Evolutionary conservation across 1,140 invertebrate genomes (phyloP).

Genomic region (Cardiocondyla obscurior): DNA sequence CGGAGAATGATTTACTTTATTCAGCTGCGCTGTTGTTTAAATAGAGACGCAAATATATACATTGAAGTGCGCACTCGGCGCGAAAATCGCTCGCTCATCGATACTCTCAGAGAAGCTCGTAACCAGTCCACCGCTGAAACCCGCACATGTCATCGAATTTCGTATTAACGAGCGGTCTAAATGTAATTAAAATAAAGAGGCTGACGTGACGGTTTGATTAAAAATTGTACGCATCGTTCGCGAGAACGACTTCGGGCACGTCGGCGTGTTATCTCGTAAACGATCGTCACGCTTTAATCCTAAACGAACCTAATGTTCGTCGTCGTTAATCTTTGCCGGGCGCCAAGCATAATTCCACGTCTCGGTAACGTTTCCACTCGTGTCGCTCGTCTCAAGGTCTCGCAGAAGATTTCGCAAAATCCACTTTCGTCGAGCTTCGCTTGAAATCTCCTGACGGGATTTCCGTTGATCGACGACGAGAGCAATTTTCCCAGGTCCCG

Average conservation of each 20-base stretch:
- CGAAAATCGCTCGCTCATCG: too few relatives aligned
- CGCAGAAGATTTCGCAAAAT: not conserved
- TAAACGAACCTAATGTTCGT: too few relatives aligned
- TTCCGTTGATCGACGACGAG: constrained; percentile 32
- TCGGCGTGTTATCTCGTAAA: too few relatives aligned
- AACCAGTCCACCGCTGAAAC: too few relatives aligned
- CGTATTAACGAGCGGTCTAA: too few relatives aligned
- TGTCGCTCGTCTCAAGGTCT: constrained; percentile 2
- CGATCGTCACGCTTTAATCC: too few relatives aligned
- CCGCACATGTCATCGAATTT: too few relatives aligned
- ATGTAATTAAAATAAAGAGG: too few relatives aligned
- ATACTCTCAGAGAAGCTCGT: not conserved
- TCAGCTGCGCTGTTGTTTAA: not conserved
- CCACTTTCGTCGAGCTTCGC: not conserved
- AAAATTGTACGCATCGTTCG: too few relatives aligned
- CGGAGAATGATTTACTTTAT: not conserved
- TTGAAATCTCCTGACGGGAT: not conserved
- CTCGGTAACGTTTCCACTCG: not conserved
- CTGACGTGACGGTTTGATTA: too few relatives aligned
- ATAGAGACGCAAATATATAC: not conserved
- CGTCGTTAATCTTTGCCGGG: not conserved
- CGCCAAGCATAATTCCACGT: not conserved
- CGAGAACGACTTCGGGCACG: too few relatives aligned
- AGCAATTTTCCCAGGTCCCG: constrained; percentile 1
- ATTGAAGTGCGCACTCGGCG: too few relatives aligned